phyloP scores from a whole-genome alignment of 2,888 invertebrate species.

The Tupiocoris notatus region DNA sequence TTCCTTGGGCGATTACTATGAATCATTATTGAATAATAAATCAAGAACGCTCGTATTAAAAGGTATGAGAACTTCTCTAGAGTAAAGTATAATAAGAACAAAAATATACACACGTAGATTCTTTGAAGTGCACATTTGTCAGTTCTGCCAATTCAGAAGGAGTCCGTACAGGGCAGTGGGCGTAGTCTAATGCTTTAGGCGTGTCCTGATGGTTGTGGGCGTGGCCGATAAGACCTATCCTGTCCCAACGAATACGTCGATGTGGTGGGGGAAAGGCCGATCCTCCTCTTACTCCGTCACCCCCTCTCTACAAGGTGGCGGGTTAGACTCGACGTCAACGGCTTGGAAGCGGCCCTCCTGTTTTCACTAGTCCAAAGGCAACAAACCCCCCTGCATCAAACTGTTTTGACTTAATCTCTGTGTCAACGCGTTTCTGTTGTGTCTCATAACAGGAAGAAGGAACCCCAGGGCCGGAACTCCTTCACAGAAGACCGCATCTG shows the following conservation, averaged over 20 bases:
- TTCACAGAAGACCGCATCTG: background rate
- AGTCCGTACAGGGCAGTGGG: slow-evolving; percentile 29
- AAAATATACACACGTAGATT: no score
- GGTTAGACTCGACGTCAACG: slow-evolving; percentile 32
- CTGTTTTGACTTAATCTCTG: slow-evolving; percentile 64
- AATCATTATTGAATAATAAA: no score
- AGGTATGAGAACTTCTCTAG: no score
- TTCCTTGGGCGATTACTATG: no score
- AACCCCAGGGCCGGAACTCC: background rate
- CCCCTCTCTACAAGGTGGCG: slow-evolving; percentile 1
- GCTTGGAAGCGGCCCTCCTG: slow-evolving; percentile 50
- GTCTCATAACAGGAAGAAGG: slow-evolving; percentile 69
- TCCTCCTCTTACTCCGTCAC: slow-evolving; percentile 16
- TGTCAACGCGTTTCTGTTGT: slow-evolving; percentile 80
- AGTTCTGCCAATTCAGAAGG: background rate
- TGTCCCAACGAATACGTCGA: slow-evolving; percentile 13
- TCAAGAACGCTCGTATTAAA: no score
- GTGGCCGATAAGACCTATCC: slow-evolving; percentile 15
- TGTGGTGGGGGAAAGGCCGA: background rate
- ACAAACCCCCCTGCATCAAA: slow-evolving; percentile 55
- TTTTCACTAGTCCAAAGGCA: slow-evolving; percentile 57
- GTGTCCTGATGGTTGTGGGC: slow-evolving; percentile 34
- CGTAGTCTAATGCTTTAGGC: slow-evolving; percentile 40
- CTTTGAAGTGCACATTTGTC: no score
- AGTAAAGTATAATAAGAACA: no score